Conservation (phyloP, 2,113 vertebrate genomes). For the Apaloderma vittatum region DNA sequence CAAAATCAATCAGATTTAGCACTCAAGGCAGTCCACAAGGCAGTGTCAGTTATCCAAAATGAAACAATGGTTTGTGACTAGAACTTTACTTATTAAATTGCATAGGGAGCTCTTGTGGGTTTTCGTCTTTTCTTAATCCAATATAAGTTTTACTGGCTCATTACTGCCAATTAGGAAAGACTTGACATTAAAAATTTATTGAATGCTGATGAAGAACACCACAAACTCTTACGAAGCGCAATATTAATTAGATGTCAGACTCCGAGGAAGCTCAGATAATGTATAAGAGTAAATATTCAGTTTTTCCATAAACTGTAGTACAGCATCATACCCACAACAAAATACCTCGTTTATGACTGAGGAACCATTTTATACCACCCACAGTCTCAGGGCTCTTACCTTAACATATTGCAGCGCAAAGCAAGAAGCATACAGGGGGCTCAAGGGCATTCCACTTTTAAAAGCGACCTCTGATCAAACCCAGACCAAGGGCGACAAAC, state of each 20-base stretch:
- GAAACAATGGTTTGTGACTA: constrained; percentile 25
- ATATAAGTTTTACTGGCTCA: constrained; percentile 24
- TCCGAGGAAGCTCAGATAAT: background rate
- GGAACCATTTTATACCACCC: background rate
- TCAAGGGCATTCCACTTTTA: accelerated
- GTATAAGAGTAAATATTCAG: background rate
- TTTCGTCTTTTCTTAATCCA: constrained; percentile 17
- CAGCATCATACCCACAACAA: background rate
- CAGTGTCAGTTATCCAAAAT: background rate
- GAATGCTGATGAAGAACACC: constrained; percentile 11
- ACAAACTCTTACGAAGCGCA: background rate
- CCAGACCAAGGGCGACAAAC: background rate
- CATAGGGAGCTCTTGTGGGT: background rate
- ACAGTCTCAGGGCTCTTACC: background rate
- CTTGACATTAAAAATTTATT: constrained; percentile 17
- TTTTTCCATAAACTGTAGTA: background rate
- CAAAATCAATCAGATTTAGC: constrained; percentile 16
- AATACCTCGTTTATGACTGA: background rate
- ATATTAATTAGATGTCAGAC: constrained; percentile 6
- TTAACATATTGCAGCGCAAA: background rate
- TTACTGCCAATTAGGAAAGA: constrained; percentile 50
- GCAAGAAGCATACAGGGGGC: background rate
- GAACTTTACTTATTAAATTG: constrained; percentile 3
- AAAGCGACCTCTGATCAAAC: background rate
- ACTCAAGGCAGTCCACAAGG: background rate